Evolutionary conservation across 1,140 invertebrate species (phyloP), one percentile per base, ranked within the genome.

Genomic region (Bombyx mandarina): DNA sequence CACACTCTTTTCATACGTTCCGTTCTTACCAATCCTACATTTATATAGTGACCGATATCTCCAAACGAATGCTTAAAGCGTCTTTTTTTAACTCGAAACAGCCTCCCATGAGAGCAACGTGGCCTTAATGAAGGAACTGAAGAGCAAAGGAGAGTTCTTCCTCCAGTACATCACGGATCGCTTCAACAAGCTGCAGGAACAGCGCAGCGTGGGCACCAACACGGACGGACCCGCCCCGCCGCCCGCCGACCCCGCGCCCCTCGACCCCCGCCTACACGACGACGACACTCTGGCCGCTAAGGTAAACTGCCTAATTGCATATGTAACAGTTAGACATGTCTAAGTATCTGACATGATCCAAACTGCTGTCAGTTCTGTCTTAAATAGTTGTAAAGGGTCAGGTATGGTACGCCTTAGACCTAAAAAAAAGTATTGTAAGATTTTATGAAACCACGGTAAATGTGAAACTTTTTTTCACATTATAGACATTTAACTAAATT

Each of bases 111-210:
- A 79, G 46, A 80, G 87, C 54, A 88, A 89, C 56, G 89, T 89
- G 45, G 71, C 77, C 3, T 63, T 89, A 2, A 88, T 91, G 65
- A 75, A 77, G 10, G 89, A 90, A 46, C 60, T 90, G 2, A 90
- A 89, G 63, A 74, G 80, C 6, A 90, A 90, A 62, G 88, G 88
- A 2, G 79, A 86, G 56, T 88, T 89, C 61, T 90, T 90, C 72
- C 88, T 90, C 63, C 78, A 86, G 46, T 90, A 88, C 61, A 88
- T 90, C 43, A 64, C 82, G 57, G 75, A 84, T 43, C 65, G 82
- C 6, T 83, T 77, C 61, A 72, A 76, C 43, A 78, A 77, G 45
- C 54, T 85, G 10, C 67, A 60, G 6, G 79, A 83, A 8, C 75
- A 73, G 49, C 68, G 76, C 2, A 60, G 58, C 8, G 75, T 83